Percentiles rank a stretch among this genome's conserved stretches.
phyloP scores from a whole-genome alignment of 2,113 vertebrate genomes.

The Tricholaema leucomelas region DNA sequence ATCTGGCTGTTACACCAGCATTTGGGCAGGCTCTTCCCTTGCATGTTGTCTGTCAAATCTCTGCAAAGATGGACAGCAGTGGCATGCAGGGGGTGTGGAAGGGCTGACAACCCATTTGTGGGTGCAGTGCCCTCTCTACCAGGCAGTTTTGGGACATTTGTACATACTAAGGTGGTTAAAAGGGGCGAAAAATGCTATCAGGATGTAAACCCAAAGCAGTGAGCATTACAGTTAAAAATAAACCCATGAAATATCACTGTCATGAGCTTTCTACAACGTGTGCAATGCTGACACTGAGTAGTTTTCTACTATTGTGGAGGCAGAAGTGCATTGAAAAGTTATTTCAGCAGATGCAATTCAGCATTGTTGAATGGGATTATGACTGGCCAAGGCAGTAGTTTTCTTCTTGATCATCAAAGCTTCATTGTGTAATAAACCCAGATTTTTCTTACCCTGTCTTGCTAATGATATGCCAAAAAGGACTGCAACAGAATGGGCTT shows the following conservation, averaged over 20 bases:
- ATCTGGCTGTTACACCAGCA: neutral
- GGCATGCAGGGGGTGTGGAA: neutral
- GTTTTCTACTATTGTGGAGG: neutral
- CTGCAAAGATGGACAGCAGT: neutral
- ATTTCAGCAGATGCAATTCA: neutral
- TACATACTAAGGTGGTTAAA: neutral
- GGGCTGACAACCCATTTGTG: neutral
- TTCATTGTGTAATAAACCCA: neutral
- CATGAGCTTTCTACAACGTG: neutral
- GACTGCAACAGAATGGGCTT: neutral
- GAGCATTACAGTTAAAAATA: neutral
- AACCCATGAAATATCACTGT: neutral
- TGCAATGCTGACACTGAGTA: neutral
- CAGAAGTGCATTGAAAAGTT: neutral
- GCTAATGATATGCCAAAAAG: neutral
- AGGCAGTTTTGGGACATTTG: neutral
- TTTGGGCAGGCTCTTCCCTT: neutral
- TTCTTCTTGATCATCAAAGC: neutral
- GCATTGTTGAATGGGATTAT: neutral
- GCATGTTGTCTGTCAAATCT: accelerated
- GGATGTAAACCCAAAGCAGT: neutral
- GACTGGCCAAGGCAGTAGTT: neutral
- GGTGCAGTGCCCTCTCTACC: neutral
- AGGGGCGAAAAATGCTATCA: neutral
- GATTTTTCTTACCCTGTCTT: neutral